Evolutionary conservation across 2,888 invertebrate species (phyloP), one percentile per base, ranked within the genome.

Genomic region (Ormyrus nitidulus): DNA sequence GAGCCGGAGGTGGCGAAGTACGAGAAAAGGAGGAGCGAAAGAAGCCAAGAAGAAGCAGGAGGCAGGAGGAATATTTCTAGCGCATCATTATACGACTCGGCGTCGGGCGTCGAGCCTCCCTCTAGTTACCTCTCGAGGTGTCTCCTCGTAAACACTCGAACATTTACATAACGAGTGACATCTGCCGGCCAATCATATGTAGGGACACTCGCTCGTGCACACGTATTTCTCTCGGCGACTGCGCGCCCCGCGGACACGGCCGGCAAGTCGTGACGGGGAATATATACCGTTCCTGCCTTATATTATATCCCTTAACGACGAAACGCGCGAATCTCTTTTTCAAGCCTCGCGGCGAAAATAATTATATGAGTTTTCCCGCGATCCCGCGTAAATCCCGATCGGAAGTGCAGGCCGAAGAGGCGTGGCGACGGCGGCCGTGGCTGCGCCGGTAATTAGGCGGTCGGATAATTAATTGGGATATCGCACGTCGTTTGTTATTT

Each of bases 91-190:
- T 70, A 69, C 81, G 19, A 19, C 19, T 19, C 19, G 19, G 19
- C 19, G 19, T 19, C 19, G 19, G 19, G 19, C 19, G 79, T 56
- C 54, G 54, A 7, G 61, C 13, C 34, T 56, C 68, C 10, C 62
- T 69, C 74, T 65, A 75, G 70, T 65, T 65, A 87, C 86, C 85
- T 19, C 65, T 82, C 83, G 83, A 87, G 86, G 86, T 88, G 88
- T 89, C 85, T 86, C 85, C 88, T 88, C 87, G 87, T 89, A 89
- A 89, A 89, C 87, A 88, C 87, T 87, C 82, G 70, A 83, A 80
- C 86, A 88, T 89, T 89, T 89, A 88, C 89, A 89, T 89, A 90
- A 89, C 88, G 87, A 88, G 88, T 89, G 89, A 89, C 89, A 89
- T 89, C 87, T 88, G 86, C 88, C 83, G 82, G 85, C 84, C 88